phyloP scores from a whole-genome alignment of 1,140 invertebrate species.

The Ephestia elutella region DNA sequence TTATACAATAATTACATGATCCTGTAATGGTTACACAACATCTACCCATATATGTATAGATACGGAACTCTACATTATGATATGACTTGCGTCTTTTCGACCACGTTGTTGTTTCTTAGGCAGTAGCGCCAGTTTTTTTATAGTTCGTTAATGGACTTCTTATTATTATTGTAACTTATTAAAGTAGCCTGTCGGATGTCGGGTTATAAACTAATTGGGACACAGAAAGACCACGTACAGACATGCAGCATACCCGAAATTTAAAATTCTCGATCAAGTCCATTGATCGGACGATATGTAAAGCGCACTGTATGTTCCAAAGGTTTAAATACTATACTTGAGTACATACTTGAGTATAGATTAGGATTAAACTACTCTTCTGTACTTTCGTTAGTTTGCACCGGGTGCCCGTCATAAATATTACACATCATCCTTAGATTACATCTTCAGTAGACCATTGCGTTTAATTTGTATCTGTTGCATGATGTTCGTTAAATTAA shows the following conservation, averaged over 20 bases:
- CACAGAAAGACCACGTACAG: not conserved
- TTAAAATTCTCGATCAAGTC: too few species aligned
- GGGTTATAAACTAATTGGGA: not conserved
- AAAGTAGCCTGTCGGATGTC: slow-evolving; percentile 11
- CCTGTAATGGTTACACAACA: too few species aligned
- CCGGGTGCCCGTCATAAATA: slow-evolving; percentile 18
- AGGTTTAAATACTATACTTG: too few species aligned
- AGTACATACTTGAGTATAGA: not conserved
- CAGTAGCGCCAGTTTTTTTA: slow-evolving; percentile 17
- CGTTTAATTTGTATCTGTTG: slow-evolving; percentile 13
- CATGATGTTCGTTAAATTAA: slow-evolving; percentile 18
- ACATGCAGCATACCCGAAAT: too few species aligned
- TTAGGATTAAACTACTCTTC: not conserved
- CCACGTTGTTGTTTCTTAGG: not conserved
- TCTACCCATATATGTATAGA: too few species aligned
- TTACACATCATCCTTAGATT: slow-evolving; percentile 27
- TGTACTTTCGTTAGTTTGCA: not conserved
- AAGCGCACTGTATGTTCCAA: too few species aligned
- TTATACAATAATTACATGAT: too few species aligned
- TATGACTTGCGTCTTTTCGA: not conserved
- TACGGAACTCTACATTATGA: too few species aligned
- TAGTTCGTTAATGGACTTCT: slow-evolving; percentile 44
- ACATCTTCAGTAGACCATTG: slow-evolving; percentile 23
- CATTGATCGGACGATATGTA: too few species aligned
- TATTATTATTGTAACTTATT: slow-evolving; percentile 56